Base-by-base conservation (phyloP, 2,113 vertebrate species). In the Oryzias melastigma region DNA sequence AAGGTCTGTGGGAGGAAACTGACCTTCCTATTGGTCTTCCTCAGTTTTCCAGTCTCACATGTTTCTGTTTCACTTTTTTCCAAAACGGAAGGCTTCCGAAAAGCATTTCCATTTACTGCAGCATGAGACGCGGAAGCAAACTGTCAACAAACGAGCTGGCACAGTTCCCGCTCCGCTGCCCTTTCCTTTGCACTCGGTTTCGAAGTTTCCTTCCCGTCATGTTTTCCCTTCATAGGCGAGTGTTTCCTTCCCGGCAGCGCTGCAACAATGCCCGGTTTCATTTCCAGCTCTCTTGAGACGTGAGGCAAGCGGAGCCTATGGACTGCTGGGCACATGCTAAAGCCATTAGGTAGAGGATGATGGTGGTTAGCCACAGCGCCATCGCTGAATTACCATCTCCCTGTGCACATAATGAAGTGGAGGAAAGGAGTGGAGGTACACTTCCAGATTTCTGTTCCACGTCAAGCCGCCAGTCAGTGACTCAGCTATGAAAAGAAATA, bases 101-200 rank as follows among this genome's bases (percentile, higher is more conserved):
- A 62, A 60, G 52, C 65, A 46, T 75, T 78, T 82, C 77, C 73
- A 66, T 71, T 67, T 69, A 40, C 70, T 87, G 88, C 73, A 75
- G 19, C 68, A 80, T 80, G 87, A 85, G 62, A 75, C 10, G 60
- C 68, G 61, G 71, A 80, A 65, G 27, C 64, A 42, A 54, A 12
- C 15, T 65, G 53, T 40, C 12, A 41, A 66, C 29, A 51, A 58
- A 62, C 27, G 41, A 43, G 64, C 22, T 17, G 46, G 55, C 66
- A 71, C 49, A 56, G 40, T 51, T 75, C 61, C 44, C 18, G 71
- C 63, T 24, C 58, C 22, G 53, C 75, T 25, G 42, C 29, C 58
- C 58, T 71, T 82, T 77, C 79, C 71, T 76, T 77, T 77, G 77
- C 72, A 56, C 80, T 86, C 88, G 86, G 70, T 84, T 86, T 87